Evolutionary conservation across 1,140 invertebrate species (phyloP), one percentile per base, ranked within the genome.

Genomic region (Diabrotica virgifera): DNA sequence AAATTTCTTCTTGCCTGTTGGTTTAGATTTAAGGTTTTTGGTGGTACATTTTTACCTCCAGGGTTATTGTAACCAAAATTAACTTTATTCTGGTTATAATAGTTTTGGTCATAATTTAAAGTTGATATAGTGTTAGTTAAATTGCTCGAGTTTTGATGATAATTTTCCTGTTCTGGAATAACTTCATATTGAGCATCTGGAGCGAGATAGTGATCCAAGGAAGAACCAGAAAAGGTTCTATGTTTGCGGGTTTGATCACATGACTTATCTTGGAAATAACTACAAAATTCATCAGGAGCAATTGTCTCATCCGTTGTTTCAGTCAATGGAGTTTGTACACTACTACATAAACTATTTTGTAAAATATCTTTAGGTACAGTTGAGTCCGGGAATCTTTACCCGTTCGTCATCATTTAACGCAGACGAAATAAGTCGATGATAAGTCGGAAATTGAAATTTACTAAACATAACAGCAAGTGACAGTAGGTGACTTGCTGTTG

Each of bases 351-450:
- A 69, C 82, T 83, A 65, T 83, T 82, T n/a, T 81, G 76, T 3
- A 82, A 83, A 51, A 82, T 78, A 64, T 83, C 82, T 71, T 83
- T 84, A 5, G 80, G 79, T 54, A 82, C n/a, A n/a, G n/a, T n/a
- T n/a, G n/a, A n/a, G n/a, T n/a, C n/a, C n/a, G n/a, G n/a, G n/a
- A n/a, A n/a, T n/a, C n/a, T n/a, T n/a, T n/a, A n/a, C n/a, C n/a
- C n/a, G n/a, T n/a, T n/a, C n/a, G n/a, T n/a, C n/a, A n/a, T n/a
- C n/a, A n/a, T n/a, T n/a, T n/a, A n/a, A n/a, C n/a, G n/a, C n/a
- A n/a, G n/a, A n/a, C n/a, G n/a, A n/a, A n/a, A n/a, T n/a, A n/a
- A n/a, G n/a, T n/a, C n/a, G n/a, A n/a, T n/a, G n/a, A n/a, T n/a
- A n/a, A n/a, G n/a, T n/a, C n/a, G n/a, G n/a, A n/a, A n/a, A n/a